Evolutionary conservation across 2,797 vertebrate genomes (phyloP).

Genomic region (Bucorvus abyssinicus): DNA sequence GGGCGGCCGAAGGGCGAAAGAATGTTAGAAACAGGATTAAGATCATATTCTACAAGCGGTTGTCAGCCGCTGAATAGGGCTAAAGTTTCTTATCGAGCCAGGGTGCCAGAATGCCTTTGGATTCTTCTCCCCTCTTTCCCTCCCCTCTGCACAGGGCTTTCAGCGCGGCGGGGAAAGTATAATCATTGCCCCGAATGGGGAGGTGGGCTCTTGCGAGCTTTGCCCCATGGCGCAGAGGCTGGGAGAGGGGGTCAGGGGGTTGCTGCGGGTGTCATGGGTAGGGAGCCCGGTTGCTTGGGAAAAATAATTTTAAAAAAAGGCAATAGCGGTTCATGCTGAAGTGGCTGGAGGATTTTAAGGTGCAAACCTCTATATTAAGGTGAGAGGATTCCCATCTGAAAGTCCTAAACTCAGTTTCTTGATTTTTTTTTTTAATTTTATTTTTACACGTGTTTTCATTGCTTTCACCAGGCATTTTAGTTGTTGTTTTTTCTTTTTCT

Average conservation of each 20-base stretch:
- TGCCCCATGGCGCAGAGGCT: fast-evolving
- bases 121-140: conserved; percentile 76
- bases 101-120: conserved; percentile 87
- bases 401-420: neutral
- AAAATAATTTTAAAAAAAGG: too few relatives aligned
- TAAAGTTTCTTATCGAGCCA: conserved; percentile 83
- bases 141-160: conserved; percentile 74
- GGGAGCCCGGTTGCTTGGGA: neutral
- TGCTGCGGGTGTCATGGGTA: neutral
- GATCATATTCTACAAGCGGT: conserved; percentile 94
- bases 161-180: conserved; percentile 64
- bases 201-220: conserved; percentile 73
- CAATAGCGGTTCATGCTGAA: neutral
- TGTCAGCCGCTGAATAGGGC: conserved; percentile 91
- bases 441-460: neutral
- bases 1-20: conserved; percentile 84
- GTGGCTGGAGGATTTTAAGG: neutral
- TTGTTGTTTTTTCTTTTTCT: neutral
- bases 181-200: conserved; percentile 81
- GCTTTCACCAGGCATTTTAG: neutral
- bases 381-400: neutral
- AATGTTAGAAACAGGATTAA: conserved; percentile 96
- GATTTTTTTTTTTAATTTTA: neutral
- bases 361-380: neutral
- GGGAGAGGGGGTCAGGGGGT: neutral